Percentiles rank a stretch among this genome's conserved stretches.
phyloP scores from a whole-genome alignment of 2,113 vertebrate species.

The Gopherus evgoodei region DNA sequence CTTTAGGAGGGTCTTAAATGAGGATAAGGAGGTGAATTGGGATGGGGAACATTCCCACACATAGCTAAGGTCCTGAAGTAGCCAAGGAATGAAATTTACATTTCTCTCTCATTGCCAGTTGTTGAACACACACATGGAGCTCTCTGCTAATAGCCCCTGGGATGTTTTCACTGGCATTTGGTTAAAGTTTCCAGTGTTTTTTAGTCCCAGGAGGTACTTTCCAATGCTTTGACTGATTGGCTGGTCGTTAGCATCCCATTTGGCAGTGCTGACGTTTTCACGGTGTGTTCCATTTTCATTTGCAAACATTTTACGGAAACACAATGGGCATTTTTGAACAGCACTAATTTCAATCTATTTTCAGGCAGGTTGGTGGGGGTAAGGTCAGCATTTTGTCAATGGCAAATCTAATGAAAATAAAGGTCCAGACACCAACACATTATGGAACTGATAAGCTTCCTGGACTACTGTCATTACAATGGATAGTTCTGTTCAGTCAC shows the following conservation, averaged over 20 bases:
- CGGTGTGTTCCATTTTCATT: neutral
- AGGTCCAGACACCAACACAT: conserved; percentile 58
- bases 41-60: neutral
- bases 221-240: neutral
- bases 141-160: neutral
- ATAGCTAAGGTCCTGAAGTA: neutral
- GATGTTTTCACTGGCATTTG: neutral
- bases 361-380: conserved; percentile 39
- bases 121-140: neutral
- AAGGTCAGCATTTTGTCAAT: conserved; percentile 64
- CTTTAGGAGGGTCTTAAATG: neutral
- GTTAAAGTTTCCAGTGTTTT: neutral
- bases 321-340: conserved; percentile 19
- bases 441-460: conserved; percentile 66
- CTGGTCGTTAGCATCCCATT: neutral
- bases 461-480: conserved; percentile 71
- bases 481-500: conserved; percentile 76
- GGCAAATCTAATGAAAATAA: conserved; percentile 71
- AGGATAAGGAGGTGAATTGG: neutral
- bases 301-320: neutral
- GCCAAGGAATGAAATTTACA: neutral
- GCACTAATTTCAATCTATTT: conserved; percentile 60
- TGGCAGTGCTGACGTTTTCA: neutral
- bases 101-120: neutral
- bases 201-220: neutral